Evolutionary conservation across 2,797 vertebrate species (phyloP).

Genomic region (Acanthopagrus latus): DNA sequence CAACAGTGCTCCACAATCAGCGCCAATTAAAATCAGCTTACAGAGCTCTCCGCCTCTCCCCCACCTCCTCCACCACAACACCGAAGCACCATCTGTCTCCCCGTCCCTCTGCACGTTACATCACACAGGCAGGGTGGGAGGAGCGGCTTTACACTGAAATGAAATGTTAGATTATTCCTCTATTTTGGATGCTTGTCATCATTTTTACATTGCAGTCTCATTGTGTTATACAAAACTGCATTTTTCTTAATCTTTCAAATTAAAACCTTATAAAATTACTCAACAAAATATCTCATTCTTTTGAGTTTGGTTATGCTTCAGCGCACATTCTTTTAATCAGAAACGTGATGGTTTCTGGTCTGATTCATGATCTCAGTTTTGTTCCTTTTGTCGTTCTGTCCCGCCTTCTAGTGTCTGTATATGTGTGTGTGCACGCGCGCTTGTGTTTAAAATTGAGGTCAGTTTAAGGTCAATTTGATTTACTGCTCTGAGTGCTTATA

Average conservation of each 20-base stretch:
- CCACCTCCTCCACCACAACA: conserved; percentile 20
- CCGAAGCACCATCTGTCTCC: conserved; percentile 66
- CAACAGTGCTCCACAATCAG: conserved; percentile 46
- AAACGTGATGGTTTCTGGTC: background rate
- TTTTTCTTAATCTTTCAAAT: background rate
- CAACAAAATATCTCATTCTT: background rate
- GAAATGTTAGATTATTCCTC: background rate
- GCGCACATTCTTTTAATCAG: background rate
- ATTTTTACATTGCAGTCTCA: background rate
- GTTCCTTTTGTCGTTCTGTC: background rate
- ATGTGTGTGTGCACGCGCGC: background rate
- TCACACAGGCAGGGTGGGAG: background rate
- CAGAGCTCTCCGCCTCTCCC: conserved; percentile 2
- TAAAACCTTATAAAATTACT: background rate
- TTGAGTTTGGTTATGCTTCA: background rate
- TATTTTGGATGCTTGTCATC: background rate
- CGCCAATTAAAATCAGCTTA: conserved; percentile 69
- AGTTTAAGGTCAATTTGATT: conserved; percentile 56
- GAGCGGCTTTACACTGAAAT: conserved; percentile 7
- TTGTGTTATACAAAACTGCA: background rate
- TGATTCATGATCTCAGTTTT: conserved; percentile 3
- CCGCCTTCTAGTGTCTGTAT: too few species aligned
- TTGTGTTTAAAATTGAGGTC: conserved; percentile 40
- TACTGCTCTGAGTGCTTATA: conserved; percentile 39
- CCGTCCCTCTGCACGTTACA: conserved; percentile 11